These are phyloP conservation scores for Chelonus insularis DNA, from an alignment of 1,140 invertebrate genomes.

Conservation along the genomic window DNA sequence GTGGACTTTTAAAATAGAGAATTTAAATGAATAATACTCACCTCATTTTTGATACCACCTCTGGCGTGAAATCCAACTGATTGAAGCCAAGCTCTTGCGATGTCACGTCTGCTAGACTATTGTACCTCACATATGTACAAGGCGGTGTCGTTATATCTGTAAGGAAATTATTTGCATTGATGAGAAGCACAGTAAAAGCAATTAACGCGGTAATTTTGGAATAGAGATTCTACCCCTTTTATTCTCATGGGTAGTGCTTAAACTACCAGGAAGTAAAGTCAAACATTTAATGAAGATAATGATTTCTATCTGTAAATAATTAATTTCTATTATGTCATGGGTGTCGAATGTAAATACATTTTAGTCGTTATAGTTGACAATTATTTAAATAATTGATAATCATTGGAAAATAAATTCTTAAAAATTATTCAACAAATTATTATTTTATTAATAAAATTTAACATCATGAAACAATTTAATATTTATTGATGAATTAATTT, in stretches of 20 bases:
- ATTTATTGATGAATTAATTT: too few species aligned
- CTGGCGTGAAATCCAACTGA: conserved; percentile 56
- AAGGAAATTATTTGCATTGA: conserved; percentile 34
- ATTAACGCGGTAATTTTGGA: conserved; percentile 6
- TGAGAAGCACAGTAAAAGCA: conserved; percentile 14
- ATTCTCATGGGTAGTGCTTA: neutral
- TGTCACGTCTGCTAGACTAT: conserved; percentile 53
- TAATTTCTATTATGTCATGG: neutral
- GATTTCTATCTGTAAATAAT: neutral
- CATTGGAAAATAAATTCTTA: too few species aligned
- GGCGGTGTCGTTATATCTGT: conserved; percentile 44
- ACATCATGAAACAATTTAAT: too few species aligned
- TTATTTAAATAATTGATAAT: too few species aligned
- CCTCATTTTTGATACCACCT: conserved; percentile 60
- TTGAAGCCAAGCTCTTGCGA: conserved; percentile 52
- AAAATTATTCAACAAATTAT: too few species aligned
- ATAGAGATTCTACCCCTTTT: neutral
- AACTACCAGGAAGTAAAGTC: neutral
- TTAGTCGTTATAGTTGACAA: too few species aligned
- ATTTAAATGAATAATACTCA: too few species aligned
- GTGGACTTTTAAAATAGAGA: too few species aligned
- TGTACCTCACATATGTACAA: conserved; percentile 53
- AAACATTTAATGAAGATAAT: neutral
- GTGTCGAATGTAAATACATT: too few species aligned
- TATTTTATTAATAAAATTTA: too few species aligned